These are phyloP conservation scores for Scaptomyza pallida DNA, from an alignment of 1,140 invertebrate species.

Conservation along the genomic window DNA sequence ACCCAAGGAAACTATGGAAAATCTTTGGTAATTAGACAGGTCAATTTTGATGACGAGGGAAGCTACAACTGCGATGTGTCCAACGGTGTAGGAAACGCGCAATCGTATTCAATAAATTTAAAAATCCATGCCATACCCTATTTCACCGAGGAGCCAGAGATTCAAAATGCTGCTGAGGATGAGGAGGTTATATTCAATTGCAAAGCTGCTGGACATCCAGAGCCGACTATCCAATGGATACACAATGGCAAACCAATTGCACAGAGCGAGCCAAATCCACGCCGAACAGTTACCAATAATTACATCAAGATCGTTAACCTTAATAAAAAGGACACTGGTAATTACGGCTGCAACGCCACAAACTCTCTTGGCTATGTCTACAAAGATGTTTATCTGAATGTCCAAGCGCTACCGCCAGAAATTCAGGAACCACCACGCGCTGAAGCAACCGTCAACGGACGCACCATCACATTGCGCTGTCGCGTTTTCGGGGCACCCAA, in stretches of 20 bases:
- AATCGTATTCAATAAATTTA: conserved; percentile 93
- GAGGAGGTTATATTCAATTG: conserved; percentile 95
- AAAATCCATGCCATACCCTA: conserved; percentile 94
- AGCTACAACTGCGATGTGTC: conserved; percentile 95
- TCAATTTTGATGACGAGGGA: conserved; percentile 94
- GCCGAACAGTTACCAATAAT: conserved; percentile 88
- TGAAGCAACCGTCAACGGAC: conserved; percentile 92
- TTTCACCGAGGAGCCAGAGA: conserved; percentile 96
- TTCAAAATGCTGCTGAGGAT: conserved; percentile 95
- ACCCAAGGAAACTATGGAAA: conserved; percentile 96
- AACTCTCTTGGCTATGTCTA: conserved; percentile 99
- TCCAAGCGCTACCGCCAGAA: conserved; percentile 95
- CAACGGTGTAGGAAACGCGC: conserved; percentile 93
- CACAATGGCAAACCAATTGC: conserved; percentile 96
- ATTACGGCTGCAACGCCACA: conserved; percentile 99
- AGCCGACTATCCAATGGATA: conserved; percentile 97
- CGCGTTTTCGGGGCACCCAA: conserved; percentile 97
- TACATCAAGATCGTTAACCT: conserved; percentile 93
- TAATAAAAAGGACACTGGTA: conserved; percentile 95
- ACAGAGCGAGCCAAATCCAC: conserved; percentile 90
- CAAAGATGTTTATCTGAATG: conserved; percentile 98
- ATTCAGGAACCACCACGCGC: conserved; percentile 93
- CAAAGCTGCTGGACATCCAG: conserved; percentile 93
- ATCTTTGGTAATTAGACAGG: conserved; percentile 93
- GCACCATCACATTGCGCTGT: conserved; percentile 93